Conservation (phyloP, 2,113 vertebrate genomes). For the Larimichthys polyactis region DNA sequence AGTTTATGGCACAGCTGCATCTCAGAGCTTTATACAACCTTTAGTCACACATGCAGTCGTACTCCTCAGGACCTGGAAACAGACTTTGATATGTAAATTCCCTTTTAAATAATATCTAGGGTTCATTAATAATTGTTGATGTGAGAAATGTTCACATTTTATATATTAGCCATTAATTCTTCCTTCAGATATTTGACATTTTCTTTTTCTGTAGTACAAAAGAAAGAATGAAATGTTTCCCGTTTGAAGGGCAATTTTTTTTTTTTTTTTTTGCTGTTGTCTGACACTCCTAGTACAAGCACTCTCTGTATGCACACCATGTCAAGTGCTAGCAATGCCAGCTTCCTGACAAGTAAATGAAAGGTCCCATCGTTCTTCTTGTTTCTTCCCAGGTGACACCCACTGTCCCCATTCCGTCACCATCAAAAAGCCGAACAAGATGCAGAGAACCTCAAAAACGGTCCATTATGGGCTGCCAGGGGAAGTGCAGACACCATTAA, state of each 20-base stretch:
- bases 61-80: neutral
- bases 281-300: conserved; percentile 60
- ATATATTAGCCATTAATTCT: conserved; percentile 4
- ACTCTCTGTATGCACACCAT: conserved; percentile 70
- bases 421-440: conserved; percentile 79
- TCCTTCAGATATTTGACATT: conserved; percentile 19
- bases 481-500: conserved; percentile 83
- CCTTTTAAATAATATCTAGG: neutral
- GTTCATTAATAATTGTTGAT: neutral
- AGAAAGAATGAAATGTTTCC: conserved; percentile 56
- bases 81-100: neutral
- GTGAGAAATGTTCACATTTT: conserved; percentile 16
- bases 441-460: conserved; percentile 79
- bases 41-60: neutral
- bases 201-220: conserved; percentile 13
- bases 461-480: conserved; percentile 83
- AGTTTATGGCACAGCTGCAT: neutral
- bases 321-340: conserved; percentile 75
- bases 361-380: conserved; percentile 78
- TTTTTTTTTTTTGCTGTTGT: conserved; percentile 52
- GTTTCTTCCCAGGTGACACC: conserved; percentile 83
- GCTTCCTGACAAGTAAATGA: conserved; percentile 81
- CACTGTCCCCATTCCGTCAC: conserved; percentile 86
- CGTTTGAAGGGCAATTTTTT: conserved; percentile 59
- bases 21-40: neutral